Evolutionary conservation across 2,888 invertebrate species (phyloP).

Genomic region (Tinea trinotella): DNA sequence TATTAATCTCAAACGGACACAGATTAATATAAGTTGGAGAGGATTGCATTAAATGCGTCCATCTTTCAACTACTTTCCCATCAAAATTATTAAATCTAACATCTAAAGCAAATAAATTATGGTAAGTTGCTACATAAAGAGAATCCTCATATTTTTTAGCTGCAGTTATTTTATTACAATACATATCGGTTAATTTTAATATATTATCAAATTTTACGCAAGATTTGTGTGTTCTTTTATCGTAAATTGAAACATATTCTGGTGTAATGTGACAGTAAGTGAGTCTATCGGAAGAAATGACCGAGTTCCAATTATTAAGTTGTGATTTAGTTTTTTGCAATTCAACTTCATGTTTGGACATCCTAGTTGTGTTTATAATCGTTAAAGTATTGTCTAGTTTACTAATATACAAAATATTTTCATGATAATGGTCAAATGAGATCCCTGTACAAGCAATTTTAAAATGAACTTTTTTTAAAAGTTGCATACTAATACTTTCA

Average conservation of each 20-base stretch:
- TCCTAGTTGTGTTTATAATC: slow-evolving; percentile 52
- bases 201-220: slow-evolving; percentile 38
- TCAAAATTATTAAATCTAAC: slow-evolving; percentile 34
- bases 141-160: slow-evolving; percentile 26
- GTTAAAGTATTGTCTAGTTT: slow-evolving; percentile 41
- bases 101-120: slow-evolving; percentile 52
- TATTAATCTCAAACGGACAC: slow-evolving; percentile 42
- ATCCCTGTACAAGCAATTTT: slow-evolving; percentile 50
- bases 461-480: slow-evolving; percentile 42
- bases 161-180: slow-evolving; percentile 45
- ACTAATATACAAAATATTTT: slow-evolving; percentile 50
- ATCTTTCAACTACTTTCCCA: slow-evolving; percentile 54
- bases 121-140: slow-evolving; percentile 49
- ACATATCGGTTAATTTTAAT: slow-evolving; percentile 35
- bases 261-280: slow-evolving; percentile 44
- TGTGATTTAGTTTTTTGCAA: slow-evolving; percentile 33
- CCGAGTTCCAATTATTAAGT: slow-evolving; percentile 53
- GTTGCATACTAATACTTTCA: slow-evolving; percentile 33
- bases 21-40: slow-evolving; percentile 55
- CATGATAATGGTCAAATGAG: slow-evolving; percentile 50
- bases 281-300: slow-evolving; percentile 43
- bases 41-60: slow-evolving; percentile 71
- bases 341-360: slow-evolving; percentile 41
- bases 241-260: slow-evolving; percentile 46
- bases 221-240: slow-evolving; percentile 45